A percentile compares a stretch with the other conserved stretches of the same genome.
phyloP scores from a whole-genome alignment of 2,113 vertebrate genomes.

The Bubo blakistoni region DNA sequence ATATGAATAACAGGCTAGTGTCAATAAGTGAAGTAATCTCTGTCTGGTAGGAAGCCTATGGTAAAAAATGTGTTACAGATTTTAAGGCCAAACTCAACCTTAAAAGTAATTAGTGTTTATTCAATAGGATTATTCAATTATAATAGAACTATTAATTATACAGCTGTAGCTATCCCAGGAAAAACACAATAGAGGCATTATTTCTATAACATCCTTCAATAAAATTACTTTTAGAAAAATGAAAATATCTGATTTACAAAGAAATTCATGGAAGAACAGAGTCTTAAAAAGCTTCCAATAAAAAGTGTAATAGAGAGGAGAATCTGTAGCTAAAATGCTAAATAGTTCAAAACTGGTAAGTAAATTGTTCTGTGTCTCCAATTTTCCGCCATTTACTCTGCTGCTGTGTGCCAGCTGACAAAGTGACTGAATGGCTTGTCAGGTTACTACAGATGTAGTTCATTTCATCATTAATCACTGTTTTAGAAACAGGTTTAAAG shows the following conservation, averaged over 20 bases:
- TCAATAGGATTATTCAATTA: background rate
- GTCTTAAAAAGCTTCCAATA: background rate
- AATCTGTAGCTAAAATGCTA: background rate
- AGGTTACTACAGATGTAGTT: background rate
- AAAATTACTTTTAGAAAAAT: background rate
- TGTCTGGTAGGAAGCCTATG: background rate
- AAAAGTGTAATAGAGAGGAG: background rate
- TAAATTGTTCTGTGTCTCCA: background rate
- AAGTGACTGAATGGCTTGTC: background rate
- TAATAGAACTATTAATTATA: background rate
- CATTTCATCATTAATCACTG: background rate
- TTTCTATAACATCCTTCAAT: background rate
- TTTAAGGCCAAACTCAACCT: background rate
- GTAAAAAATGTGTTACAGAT: background rate
- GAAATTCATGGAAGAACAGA: background rate
- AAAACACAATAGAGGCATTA: background rate
- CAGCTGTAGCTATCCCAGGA: background rate
- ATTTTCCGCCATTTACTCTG: background rate
- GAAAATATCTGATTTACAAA: background rate
- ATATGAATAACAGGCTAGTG: background rate
- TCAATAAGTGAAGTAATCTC: background rate
- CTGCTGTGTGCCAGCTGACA: background rate
- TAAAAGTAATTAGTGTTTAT: background rate
- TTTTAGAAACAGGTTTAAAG: background rate
- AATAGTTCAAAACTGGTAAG: background rate